Evolutionary conservation across 2,888 invertebrate species (phyloP), one percentile per base, ranked within the genome.

Genomic region (Cataglyphis altisquamis): DNA sequence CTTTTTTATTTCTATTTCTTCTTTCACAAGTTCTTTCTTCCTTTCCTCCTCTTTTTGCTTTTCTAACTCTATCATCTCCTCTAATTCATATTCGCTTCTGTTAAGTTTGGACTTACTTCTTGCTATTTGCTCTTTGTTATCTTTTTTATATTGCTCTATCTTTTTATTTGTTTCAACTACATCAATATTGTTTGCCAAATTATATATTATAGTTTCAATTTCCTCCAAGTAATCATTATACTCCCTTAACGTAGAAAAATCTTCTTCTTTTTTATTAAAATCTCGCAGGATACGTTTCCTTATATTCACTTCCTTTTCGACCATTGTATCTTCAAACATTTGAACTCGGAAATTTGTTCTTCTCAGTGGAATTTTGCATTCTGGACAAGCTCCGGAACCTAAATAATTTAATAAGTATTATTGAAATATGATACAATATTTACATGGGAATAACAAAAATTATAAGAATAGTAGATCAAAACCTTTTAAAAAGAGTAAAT

Each of bases 231-330:
- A 99, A 95, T 99, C 98, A 95, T 99, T 99, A 95, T 97, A 99
- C 84, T 98, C 99, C 57, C 96, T 95, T 81, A 98, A 94, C 0
- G 97, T 96, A 0, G 95, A 94, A 94, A 99, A 99, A 95, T 99
- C 99, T 89, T 98, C 98, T 94, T 99, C 98, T 93, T 97, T 98
- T 93, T 99, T 98, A 93, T 99, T 99, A 93, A 97, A 99, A 95
- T 99, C 98, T 90, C 97, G 96, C 15, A 99, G 95, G 32, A 99
- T 97, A 89, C 97, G 96, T 93, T 98, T 98, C 45, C 99, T 96
- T 86, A 99, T 98, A 93, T 99, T 99, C 10, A 99, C 97, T 96
- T 99, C 99, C 94, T 99, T 99, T 95, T 99, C 99, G 0, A 99
- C 98, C 95, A 96, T 96, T 0, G 99, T 96, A 95, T 99, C 99